Base-by-base conservation (phyloP, 53 echinoderm and acorn worm species). In the Temnopleurus reevesii region DNA sequence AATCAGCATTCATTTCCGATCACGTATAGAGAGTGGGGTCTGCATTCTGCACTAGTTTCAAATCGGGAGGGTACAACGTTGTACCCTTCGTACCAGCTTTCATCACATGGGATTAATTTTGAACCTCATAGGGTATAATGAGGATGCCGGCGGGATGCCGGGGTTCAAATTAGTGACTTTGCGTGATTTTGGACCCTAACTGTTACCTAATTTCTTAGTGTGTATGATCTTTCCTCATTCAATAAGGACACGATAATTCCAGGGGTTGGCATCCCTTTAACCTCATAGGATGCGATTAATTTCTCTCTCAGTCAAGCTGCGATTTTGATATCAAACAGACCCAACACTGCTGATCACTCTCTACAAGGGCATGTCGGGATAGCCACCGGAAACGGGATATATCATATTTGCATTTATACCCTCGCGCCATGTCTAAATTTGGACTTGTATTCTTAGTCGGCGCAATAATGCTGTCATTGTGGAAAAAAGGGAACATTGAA, bases 361-460 rank as follows among this genome's bases (percentile, higher is more conserved):
- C 8, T 41, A 25, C 7, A 21, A 71, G 71, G 71, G 43, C 41
- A 43, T 43, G 71, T 71, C 12, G 71, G 44, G 71, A 43, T 41
- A 71, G 71, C 36, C 41, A 41, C 71, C 71, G 71, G 71, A 71
- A 71, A 27, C 23, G 8, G 19, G 6, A 10, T 71, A 71, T 71
- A 71, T 63, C 63, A 63, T 71, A 71, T 71, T 71, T 71, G 43
- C n/a, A 21, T n/a, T 1, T 71, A 71, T 71, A 65, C 65, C 24
- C 35, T 19, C 5, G 10, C 36, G 8, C 21, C 23, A 41, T 71
- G 44, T 71, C 71, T 71, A 71, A 71, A 71, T 71, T 71, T 71
- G 71, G 71, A 36, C 43, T 19, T 23, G 71, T 41, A 1, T n/a
- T 21, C n/a, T 28, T 5, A 12, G n/a, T 21, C n/a, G 43, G 19